Evolutionary conservation across 2,888 invertebrate genomes (phyloP), one percentile per base, ranked within the genome.

Genomic region (Odontocolon sp.): DNA sequence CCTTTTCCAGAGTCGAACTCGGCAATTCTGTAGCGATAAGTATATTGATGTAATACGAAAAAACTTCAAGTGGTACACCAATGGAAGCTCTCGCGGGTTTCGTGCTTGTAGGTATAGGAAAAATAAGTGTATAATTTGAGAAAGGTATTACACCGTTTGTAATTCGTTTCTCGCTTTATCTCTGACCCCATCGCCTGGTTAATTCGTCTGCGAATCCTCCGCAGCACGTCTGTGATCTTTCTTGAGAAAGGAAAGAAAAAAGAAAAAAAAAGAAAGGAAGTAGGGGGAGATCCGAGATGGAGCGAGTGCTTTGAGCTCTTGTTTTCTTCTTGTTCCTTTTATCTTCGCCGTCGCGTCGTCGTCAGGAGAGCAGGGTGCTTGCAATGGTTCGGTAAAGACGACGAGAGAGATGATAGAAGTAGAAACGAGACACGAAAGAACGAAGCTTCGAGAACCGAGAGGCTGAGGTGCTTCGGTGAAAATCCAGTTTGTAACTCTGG

Each of bases 401-500:
- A 8, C 21, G 9, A 45, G 21, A 33, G 42, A 68, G 61, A 26
- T 26, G 31, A 6, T 21, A 56, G 54, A 74, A 28, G 66, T 57
- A 59, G 40, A 68, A 69, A 57, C 2, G 14, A 23, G 11, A 36
- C 9, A 56, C 21, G 38, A 59, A 31, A 26, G 23, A 38, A 40
- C 8, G 31, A 33, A 33, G 21, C 6, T 33, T 14, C n/a, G 38
- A 23, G 31, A 57, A 28, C 21, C 31, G 42, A 23, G 54, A 50
- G 54, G 14, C 31, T 38, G 47, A 71, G 67, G 47, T 74, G 57
- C 63, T 50, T 47, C 57, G 64, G 68, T 61, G 76, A 80, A 81
- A 84, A 84, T 85, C 80, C 79, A 83, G 84, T 86, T 86, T 82
- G 80, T 82, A 85, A 85, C 82, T 85, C 78, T 21, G 64, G 77